Conservation (phyloP, 2,797 vertebrate genomes). For the Chaunax sp. region DNA sequence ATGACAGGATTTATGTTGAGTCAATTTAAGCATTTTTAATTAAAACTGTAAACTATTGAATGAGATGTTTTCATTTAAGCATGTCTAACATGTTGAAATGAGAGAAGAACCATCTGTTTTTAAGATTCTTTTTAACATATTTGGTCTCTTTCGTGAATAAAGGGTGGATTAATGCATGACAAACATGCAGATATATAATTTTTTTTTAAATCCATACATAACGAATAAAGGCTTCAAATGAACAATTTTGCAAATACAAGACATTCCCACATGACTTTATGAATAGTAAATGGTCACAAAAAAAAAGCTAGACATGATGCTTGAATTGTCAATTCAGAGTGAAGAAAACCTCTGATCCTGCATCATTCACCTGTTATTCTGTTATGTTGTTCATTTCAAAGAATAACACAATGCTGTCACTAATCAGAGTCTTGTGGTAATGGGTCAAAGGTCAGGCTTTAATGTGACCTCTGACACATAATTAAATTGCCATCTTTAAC, state of each 20-base stretch:
- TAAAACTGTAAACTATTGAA: neutral
- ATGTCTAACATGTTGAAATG: no score
- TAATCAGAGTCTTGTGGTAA: slow-evolving; percentile 62
- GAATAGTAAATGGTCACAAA: neutral
- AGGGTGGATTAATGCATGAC: neutral
- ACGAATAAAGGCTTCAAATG: neutral
- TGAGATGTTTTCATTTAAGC: neutral
- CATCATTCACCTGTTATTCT: slow-evolving; percentile 11
- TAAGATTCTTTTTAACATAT: neutral
- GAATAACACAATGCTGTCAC: slow-evolving; percentile 62
- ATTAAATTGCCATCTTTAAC: slow-evolving; percentile 87
- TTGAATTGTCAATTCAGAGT: neutral
- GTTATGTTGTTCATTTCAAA: slow-evolving; percentile 42
- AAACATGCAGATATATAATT: neutral
- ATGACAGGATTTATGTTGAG: slow-evolving; percentile 6
- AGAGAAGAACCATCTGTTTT: no score
- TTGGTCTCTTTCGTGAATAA: neutral
- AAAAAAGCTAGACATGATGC: neutral
- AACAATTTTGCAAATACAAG: neutral
- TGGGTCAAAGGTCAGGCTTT: slow-evolving; percentile 75
- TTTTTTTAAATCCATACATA: no score
- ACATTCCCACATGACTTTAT: neutral
- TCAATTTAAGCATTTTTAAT: neutral
- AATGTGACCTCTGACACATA: slow-evolving; percentile 85
- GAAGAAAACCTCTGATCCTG: slow-evolving; percentile 2